Evolutionary conservation across 1,140 invertebrate genomes (phyloP).

Genomic region (Cotesia chilonis): DNA sequence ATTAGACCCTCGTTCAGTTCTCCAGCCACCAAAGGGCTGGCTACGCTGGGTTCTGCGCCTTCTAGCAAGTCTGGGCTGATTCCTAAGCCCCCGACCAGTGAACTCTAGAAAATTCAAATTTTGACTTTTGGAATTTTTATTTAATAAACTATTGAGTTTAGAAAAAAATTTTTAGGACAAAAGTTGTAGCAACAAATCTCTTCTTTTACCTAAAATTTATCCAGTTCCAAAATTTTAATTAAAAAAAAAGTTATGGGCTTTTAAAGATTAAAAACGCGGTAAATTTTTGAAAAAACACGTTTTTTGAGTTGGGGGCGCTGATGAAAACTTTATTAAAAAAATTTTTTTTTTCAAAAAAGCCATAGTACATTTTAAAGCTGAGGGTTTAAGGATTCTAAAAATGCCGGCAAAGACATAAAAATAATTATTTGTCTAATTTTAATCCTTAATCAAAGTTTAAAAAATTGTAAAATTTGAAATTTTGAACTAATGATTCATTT

Average conservation of each 20-base stretch:
- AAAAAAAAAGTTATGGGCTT: too few relatives aligned
- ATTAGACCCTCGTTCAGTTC: constrained; percentile 79
- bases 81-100: constrained; percentile 61
- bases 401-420: neutral
- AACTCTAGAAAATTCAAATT: constrained; percentile 49
- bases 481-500: too few relatives aligned
- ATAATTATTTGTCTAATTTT: neutral
- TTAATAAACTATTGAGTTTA: neutral
- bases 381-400: neutral
- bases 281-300: too few relatives aligned
- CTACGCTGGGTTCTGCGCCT: constrained; percentile 60
- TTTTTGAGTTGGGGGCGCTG: too few relatives aligned
- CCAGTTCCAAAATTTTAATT: too few relatives aligned
- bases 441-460: neutral
- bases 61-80: constrained; percentile 64
- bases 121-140: neutral
- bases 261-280: too few relatives aligned
- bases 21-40: constrained; percentile 66
- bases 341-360: too few relatives aligned
- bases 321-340: too few relatives aligned
- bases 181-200: too few relatives aligned
- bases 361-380: too few relatives aligned
- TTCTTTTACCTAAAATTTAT: too few relatives aligned
- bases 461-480: neutral
- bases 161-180: neutral